phyloP scores from a whole-genome alignment of 1,140 invertebrate species.

The Onthophagus taurus region DNA sequence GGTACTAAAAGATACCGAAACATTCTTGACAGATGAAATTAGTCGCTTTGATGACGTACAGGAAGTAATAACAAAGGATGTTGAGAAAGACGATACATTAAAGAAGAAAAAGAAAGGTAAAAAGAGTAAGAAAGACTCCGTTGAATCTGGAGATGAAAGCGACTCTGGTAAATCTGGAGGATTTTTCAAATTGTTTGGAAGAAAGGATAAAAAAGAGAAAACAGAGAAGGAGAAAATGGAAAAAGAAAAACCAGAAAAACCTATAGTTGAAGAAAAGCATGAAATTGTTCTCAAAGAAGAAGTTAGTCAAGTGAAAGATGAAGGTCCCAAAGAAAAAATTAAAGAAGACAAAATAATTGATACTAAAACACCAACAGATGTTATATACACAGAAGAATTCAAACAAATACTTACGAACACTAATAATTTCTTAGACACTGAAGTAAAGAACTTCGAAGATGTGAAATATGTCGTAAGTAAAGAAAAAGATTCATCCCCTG shows the following conservation, averaged over 20 bases:
- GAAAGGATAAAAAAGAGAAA: constrained; percentile 7
- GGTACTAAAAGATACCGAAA: not conserved
- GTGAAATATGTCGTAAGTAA: not conserved
- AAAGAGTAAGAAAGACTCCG: not conserved
- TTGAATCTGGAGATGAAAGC: not conserved
- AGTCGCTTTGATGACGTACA: constrained; percentile 7
- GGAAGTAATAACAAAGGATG: not conserved
- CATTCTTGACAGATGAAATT: constrained; percentile 11
- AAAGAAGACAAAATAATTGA: not conserved
- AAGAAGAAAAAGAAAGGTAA: not conserved
- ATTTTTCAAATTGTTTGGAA: constrained; percentile 11
- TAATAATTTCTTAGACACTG: not conserved
- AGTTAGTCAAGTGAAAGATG: too few species aligned
- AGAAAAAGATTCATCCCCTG: not conserved
- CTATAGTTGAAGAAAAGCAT: constrained; percentile 1
- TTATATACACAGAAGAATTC: not conserved
- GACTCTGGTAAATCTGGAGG: constrained; percentile 8
- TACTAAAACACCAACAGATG: not conserved
- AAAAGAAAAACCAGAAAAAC: not conserved
- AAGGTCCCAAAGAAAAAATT: not conserved
- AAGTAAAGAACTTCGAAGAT: constrained; percentile 3
- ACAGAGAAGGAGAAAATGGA: not conserved
- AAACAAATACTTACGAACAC: not conserved
- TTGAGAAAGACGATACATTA: not conserved
- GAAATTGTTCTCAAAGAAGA: constrained; percentile 2